Evolutionary conservation across 2,113 vertebrate genomes (phyloP).

Genomic region (Triplophysa rosa): DNA sequence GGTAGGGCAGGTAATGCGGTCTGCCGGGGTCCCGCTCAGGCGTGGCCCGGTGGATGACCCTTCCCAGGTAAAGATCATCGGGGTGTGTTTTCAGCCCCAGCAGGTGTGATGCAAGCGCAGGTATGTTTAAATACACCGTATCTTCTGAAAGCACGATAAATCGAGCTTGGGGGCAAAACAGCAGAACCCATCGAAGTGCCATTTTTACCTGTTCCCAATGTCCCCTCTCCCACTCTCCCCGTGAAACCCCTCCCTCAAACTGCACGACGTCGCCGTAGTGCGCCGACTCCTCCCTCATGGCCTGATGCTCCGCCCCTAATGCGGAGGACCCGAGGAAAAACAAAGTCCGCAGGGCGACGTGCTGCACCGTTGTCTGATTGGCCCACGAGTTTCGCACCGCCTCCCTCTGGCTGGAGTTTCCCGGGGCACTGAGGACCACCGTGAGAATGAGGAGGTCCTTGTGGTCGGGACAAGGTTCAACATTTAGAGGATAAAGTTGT

Average conservation of each 20-base stretch:
- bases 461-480: conserved; percentile 65
- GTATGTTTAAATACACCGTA: conserved; percentile 78
- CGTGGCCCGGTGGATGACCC: conserved; percentile 76
- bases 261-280: conserved; percentile 81
- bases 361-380: conserved; percentile 71
- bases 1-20: conserved; percentile 70
- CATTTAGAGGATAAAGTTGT: conserved; percentile 64
- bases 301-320: conserved; percentile 63
- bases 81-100: conserved; percentile 77
- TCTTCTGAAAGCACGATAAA: conserved; percentile 84
- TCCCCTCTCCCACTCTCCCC: conserved; percentile 49
- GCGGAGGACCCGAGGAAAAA: conserved; percentile 81
- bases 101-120: conserved; percentile 77
- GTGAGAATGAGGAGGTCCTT: conserved; percentile 82
- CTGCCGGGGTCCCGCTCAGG: conserved; percentile 77
- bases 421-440: conserved; percentile 78
- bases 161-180: conserved; percentile 81
- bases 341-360: conserved; percentile 66
- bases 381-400: conserved; percentile 84
- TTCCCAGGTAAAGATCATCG: conserved; percentile 83
- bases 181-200: conserved; percentile 80
- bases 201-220: conserved; percentile 74
- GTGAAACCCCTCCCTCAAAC: conserved; percentile 69
- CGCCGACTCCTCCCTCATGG: conserved; percentile 72
- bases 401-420: conserved; percentile 74